Base-by-base conservation (phyloP, 2,797 vertebrate genomes). In the Poecile montanus region DNA sequence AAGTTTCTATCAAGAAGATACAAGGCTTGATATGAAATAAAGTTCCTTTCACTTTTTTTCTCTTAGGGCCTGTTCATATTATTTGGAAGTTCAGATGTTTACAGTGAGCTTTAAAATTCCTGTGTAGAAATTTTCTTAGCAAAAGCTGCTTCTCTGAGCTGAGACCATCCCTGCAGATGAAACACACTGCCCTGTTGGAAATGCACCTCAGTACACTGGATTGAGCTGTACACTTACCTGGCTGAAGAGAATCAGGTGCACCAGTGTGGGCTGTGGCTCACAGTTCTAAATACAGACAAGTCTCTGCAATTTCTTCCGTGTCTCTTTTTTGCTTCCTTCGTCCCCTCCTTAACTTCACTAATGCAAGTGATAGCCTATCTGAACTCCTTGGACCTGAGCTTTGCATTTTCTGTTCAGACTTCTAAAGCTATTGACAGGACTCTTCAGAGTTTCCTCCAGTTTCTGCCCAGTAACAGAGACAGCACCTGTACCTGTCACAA, bases 401-500 rank as follows among this genome's bases (percentile, higher is more conserved):
- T 58, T 54, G n/a, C 16, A 6, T 70, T 32, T 62, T 85, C 27
- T 27, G 9, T 54, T 85, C 36, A 51, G 30, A 40, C 11, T 85
- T 82, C 26, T 70, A 53, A 74, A 91, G 29, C 17, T 45, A 13
- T 58, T 48, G 10, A 53, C 11, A 27, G 13, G 7, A 74, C 5
- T 29, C 50, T 80, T 60, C 14, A 58, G 36, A 22, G 8, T 54
- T 79, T 71, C 50, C 56, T 76, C 0, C 0, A 30, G 34, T 76
- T 91, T 48, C 56, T 79, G 13, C 9, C 9, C 18, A 45, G 26
- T 29, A 53, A 66, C 17, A 44, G n/a, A 54, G 21, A 72, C 20
- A 84, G 30, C 1, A 3, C 0, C 16, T 42, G 2, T 53, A 47
- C 19, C 71, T 47, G 7, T 14, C 40, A 51, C 0, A 48, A 0